Evolutionary conservation across 30 jellyfish, hydroid and myxozoan genomes (phyloP), one percentile per base, ranked within the genome.

Genomic region (Catostylus mosaicus): DNA sequence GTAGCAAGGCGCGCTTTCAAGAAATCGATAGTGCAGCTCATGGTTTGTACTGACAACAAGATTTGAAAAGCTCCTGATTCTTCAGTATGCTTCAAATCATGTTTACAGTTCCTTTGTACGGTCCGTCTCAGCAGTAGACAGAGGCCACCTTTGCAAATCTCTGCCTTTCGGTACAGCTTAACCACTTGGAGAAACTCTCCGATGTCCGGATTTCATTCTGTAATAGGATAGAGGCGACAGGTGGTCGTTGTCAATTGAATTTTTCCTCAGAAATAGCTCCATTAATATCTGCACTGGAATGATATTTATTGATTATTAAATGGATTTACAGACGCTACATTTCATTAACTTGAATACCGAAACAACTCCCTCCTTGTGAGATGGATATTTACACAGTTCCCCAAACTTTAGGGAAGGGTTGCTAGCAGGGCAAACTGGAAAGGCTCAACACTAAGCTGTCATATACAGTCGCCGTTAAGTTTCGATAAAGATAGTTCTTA

Each of bases 121-220:
- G 75, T 45, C 73, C 61, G 73, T 69, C 92, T 56, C 92, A 82
- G 92, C 92, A 54, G 92, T 59, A 10, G 71, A 70, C 45, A 30
- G 52, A 70, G 92, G 92, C 84, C 92, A 68, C 68, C 85, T 68
- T 82, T 82, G 61, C 77, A 82, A 82, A 67, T 82, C 74, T 62
- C 92, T 46, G 71, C 78, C 86, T 82, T 70, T 82, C 92, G 92
- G 92, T 82, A 61, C 67, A 50, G 92, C 92, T 82, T 82, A 82
- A 75, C 35, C 65, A 67, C 80, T 65, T 52, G 91, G 45, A 82
- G 92, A 82, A 45, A 80, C 80, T 45, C 92, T 68, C 86, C 92
- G 92, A 82, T 82, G 92, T 82, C 92, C 92, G 92, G 92, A 70
- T 82, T 82, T 57, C 50, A 82, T 52, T 37, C 52, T 82, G 81